Base-by-base conservation (phyloP, 2,797 vertebrate genomes). In the Oreortyx pictus region DNA sequence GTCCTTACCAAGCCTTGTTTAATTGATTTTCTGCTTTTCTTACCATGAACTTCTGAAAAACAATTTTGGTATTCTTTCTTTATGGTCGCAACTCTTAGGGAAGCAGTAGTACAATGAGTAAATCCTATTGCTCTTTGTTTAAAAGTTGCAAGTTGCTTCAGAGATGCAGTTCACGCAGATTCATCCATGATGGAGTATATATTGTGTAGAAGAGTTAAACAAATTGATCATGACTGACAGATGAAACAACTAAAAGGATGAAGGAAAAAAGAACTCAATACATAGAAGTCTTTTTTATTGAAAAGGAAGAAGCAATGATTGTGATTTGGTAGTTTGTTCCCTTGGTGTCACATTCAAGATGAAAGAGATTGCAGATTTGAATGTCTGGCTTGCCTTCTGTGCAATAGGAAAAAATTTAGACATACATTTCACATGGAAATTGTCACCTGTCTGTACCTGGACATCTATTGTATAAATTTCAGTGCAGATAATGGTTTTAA, bases 181-280 rank as follows among this genome's bases (percentile, higher is more conserved):
- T 66, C 22, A 33, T 78, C 57, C 46, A 3, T 37, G 80, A n/a
- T 78, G 62, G 88, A 46, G 11, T 75, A 17, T 46, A 18, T 46
- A 20, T 56, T 49, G 23, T 43, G 33, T 29, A 82, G 62, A 87
- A 90, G 43, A 89, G 52, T 81, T 78, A 88, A 89, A 65, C 39
- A 61, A 83, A 61, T 75, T 46, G n/a, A 13, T 86, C 44, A 12
- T 82, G 91, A 86, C 67, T 89, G 92, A 70, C 77, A 84, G 77
- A 83, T 92, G 54, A 93, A 94, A 90, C n/a, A 87, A 41, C 13
- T 8, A 16, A 37, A 70, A 76, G 72, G 50, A 61, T 86, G 14
- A 93, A 95, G 76, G 18, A 35, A 43, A 31, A 50, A 68, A 73
- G 9, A 62, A 54, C 65, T 79, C 59, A 47, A 4, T 86, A 35